These are phyloP conservation scores for Brassicogethes aeneus DNA, from an alignment of 2,888 invertebrate genomes.

Conservation along the genomic window DNA sequence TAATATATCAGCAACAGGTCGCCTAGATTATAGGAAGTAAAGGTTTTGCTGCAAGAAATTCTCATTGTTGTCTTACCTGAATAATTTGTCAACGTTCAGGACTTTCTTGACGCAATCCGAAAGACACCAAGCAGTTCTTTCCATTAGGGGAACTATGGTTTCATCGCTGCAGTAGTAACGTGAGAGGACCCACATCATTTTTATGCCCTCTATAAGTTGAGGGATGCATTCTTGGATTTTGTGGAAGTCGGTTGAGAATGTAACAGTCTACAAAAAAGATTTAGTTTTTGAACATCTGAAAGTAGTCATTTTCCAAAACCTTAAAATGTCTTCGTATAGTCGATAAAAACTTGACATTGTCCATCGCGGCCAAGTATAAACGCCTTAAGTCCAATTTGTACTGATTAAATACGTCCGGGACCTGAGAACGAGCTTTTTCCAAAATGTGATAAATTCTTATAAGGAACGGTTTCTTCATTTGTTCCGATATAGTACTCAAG, in stretches of 20 bases:
- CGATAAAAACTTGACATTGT: slow-evolving; percentile 69
- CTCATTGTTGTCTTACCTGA: slow-evolving; percentile 52
- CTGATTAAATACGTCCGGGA: slow-evolving; percentile 50
- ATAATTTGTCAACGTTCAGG: slow-evolving; percentile 62
- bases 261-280: slow-evolving; percentile 28
- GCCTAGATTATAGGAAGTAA: slow-evolving; percentile 13
- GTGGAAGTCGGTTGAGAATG: slow-evolving; percentile 51
- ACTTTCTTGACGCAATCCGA: slow-evolving; percentile 65
- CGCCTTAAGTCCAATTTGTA: slow-evolving; percentile 55
- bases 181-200: slow-evolving; percentile 88
- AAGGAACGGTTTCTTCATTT: slow-evolving; percentile 65
- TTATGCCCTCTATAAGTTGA: slow-evolving; percentile 71
- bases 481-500: slow-evolving; percentile 70
- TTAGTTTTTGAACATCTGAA: no score
- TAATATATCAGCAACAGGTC: slow-evolving; percentile 22
- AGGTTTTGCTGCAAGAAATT: background rate
- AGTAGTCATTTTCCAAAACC: slow-evolving; percentile 31
- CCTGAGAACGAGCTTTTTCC: slow-evolving; percentile 46
- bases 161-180: slow-evolving; percentile 77
- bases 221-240: slow-evolving; percentile 66
- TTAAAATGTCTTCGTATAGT: slow-evolving; percentile 67
- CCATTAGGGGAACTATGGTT: slow-evolving; percentile 75
- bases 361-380: slow-evolving; percentile 61
- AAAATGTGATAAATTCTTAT: slow-evolving; percentile 53
- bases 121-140: slow-evolving; percentile 75